Percentiles rank a stretch among this genome's conserved stretches.
These are phyloP conservation scores for Novumbra hubbsi DNA, from an alignment of 2,797 vertebrate genomes.

Conservation along the genomic window DNA sequence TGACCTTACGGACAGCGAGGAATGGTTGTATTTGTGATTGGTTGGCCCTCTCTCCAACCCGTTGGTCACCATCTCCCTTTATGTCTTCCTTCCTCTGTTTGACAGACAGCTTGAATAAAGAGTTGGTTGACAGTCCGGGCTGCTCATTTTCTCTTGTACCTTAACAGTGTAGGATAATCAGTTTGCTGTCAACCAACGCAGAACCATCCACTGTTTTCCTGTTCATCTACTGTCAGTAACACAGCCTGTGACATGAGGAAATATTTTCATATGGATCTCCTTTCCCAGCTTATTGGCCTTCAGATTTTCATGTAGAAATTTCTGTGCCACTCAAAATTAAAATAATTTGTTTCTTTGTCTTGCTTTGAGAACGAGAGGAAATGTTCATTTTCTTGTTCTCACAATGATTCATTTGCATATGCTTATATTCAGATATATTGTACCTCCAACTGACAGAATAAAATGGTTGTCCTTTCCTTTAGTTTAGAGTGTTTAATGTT, in stretches of 20 bases:
- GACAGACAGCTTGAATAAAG: conserved; percentile 49
- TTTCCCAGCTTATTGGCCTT: conserved; percentile 58
- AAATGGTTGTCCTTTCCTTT: conserved; percentile 32
- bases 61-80: conserved; percentile 13
- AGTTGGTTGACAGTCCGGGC: conserved; percentile 26
- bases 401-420: conserved; percentile 49
- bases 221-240: conserved; percentile 51
- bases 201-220: conserved; percentile 37
- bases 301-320: conserved; percentile 51
- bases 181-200: conserved; percentile 27
- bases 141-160: conserved; percentile 42
- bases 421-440: conserved; percentile 29
- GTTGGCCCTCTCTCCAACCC: not conserved
- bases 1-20: not conserved
- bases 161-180: conserved; percentile 48
- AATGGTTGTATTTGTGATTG: not conserved
- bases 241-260: conserved; percentile 37
- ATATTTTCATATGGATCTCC: conserved; percentile 52
- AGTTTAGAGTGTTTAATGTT: conserved; percentile 18
- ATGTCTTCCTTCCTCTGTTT: not conserved
- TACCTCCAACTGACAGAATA: conserved; percentile 25
- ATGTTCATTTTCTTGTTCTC: conserved; percentile 46
- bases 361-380: conserved; percentile 35
- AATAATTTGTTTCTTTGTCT: conserved; percentile 57
- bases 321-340: conserved; percentile 59